Evolutionary conservation across 1,140 invertebrate genomes (phyloP).

Genomic region (Acyrthosiphon pisum): DNA sequence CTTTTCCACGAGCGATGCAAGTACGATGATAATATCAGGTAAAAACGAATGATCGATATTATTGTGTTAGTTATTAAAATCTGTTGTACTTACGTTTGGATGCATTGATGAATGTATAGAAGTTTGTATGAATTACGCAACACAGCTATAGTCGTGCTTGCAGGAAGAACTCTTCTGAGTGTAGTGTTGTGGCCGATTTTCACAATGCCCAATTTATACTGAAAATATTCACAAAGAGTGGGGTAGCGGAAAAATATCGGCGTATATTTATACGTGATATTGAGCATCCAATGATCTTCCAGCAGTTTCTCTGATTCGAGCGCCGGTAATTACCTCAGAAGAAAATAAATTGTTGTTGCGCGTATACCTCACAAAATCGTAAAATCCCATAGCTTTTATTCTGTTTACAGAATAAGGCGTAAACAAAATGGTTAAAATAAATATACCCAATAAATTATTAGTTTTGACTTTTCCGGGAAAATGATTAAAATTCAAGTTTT

Average conservation of each 20-base stretch:
- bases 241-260: background rate
- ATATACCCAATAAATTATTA: background rate
- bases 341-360: background rate
- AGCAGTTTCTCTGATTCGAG: background rate
- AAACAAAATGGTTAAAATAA: background rate
- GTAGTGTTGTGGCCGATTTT: background rate
- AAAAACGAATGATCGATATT: too few species aligned
- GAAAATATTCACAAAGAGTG: background rate
- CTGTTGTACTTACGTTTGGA: background rate
- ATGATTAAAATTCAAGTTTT: background rate
- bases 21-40: background rate
- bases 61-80: background rate
- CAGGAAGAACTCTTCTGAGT: background rate
- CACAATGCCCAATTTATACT: slow-evolving; percentile 9
- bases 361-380: background rate
- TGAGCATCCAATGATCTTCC: background rate
- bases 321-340: background rate
- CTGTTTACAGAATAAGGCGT: too few species aligned
- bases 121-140: background rate
- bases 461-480: background rate
- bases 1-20: background rate
- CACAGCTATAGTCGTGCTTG: background rate
- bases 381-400: background rate
- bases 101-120: background rate
- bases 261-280: too few species aligned